These are phyloP conservation scores for Blastobasis adustella DNA, from an alignment of 2,888 invertebrate species.

Conservation along the genomic window DNA sequence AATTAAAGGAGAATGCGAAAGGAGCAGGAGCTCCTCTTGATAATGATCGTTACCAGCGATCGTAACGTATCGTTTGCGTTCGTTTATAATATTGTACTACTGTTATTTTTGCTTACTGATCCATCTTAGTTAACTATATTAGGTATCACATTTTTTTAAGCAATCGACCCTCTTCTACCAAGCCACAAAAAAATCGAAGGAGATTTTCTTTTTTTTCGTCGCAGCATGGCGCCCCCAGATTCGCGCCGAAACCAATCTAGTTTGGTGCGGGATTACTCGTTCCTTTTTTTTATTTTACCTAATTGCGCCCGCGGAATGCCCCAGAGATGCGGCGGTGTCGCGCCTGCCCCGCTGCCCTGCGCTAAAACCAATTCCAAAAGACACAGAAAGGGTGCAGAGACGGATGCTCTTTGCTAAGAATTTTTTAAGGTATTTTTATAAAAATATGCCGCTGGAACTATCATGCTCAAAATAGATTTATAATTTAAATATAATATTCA, in stretches of 20 bases:
- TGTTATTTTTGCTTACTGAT: too few relatives aligned
- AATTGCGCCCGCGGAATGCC: constrained; percentile 59
- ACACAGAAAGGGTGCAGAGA: constrained; percentile 50
- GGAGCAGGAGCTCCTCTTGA: too few relatives aligned
- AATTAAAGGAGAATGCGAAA: too few relatives aligned
- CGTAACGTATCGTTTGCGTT: too few relatives aligned
- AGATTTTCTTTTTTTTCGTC: constrained; percentile 4
- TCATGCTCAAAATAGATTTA: constrained; percentile 8
- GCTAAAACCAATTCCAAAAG: constrained; percentile 62
- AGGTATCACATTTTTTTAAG: too few relatives aligned
- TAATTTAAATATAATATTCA: too few relatives aligned
- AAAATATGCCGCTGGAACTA: background rate
- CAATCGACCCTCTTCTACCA: too few relatives aligned
- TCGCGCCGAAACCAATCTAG: constrained; percentile 40
- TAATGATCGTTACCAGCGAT: too few relatives aligned
- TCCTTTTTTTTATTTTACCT: constrained; percentile 57
- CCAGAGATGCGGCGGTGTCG: constrained; percentile 62
- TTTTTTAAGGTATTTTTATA: background rate
- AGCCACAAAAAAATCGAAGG: background rate
- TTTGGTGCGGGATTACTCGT: constrained; percentile 35
- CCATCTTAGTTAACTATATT: too few relatives aligned
- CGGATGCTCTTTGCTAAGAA: constrained; percentile 16
- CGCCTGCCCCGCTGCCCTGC: constrained; percentile 43
- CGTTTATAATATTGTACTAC: too few relatives aligned
- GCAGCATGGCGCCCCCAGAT: constrained; percentile 22